Evolutionary conservation across 1,140 invertebrate species (phyloP), one percentile per base, ranked within the genome.

Genomic region (Spodoptera litura): DNA sequence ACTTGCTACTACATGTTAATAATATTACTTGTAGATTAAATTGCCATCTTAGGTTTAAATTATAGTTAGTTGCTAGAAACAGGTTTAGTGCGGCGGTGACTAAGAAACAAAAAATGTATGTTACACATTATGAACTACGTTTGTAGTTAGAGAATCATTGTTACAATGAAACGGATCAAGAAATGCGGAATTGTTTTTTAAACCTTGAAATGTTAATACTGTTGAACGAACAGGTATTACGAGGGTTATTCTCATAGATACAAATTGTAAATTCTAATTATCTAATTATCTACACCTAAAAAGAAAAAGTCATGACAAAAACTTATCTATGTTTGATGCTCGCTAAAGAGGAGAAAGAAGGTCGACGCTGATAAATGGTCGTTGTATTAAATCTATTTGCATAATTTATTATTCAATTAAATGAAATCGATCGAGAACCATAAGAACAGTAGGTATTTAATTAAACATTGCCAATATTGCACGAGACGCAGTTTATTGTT

Each of bases 131-230:
- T 6, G 27, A 53, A n/a, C 25, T 8, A n/a, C 20, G 12, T 12
- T 0, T 8, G 35, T 35, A 15, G 11, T 6, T 20, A 25, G 8
- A 25, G 15, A 66, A 20, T 64, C 1, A 53, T 31, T 31, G 13
- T 53, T 70, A 70, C 66, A 70, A 70, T 53, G 27, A 49, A 25
- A 4, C 55, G 35, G 62, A 49, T 31, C 66, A 31, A 70, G 66
- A 15, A 27, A 55, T 62, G 80, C 83, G 85, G 83, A 83, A 83
- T 78, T 35, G 58, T 80, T 81, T 68, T 27, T 83, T 82, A 80
- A 70, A 83, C 83, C 82, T 85, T 85, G 80, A 62, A 27, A 53
- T 20, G 38, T 66, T 66, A 31, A 12, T 20, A 53, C 25, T 70
- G 66, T 31, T 55, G 20, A 44, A 11, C 8, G 35, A 31, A 53